phyloP scores from a whole-genome alignment of 2,113 vertebrate species.

The Pluvialis apricaria region DNA sequence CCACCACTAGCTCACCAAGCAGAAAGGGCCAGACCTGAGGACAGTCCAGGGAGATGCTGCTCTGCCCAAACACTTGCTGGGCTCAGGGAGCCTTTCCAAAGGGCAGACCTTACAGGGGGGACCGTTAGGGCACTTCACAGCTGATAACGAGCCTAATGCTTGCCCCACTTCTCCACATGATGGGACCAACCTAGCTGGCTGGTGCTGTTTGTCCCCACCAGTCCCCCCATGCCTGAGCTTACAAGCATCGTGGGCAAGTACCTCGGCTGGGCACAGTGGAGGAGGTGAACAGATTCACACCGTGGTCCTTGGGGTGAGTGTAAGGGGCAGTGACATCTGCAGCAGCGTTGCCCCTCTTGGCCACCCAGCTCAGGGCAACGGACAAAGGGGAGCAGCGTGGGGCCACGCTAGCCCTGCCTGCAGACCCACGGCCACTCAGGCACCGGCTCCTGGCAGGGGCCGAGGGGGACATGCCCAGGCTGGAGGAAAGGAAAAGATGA shows the following conservation, averaged over 20 bases:
- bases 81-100: not conserved
- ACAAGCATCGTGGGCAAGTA: not conserved
- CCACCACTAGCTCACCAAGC: not conserved
- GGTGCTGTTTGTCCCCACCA: not conserved
- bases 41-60: not conserved
- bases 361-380: not conserved
- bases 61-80: fast-evolving
- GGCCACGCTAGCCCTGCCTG: not conserved
- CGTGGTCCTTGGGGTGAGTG: fast-evolving
- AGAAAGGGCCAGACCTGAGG: not conserved
- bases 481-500: not conserved
- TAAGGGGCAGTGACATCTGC: not conserved
- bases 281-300: not conserved
- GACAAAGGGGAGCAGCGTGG: not conserved
- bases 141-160: not conserved
- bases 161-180: not conserved
- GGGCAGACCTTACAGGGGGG: not conserved
- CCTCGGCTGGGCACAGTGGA: not conserved
- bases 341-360: not conserved
- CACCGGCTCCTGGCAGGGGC: not conserved
- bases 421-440: not conserved
- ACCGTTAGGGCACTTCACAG: fast-evolving
- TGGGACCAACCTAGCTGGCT: not conserved
- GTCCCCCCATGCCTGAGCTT: not conserved
- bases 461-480: not conserved